Evolutionary conservation across 1,140 invertebrate genomes (phyloP), one percentile per base, ranked within the genome.

Genomic region (Drosophila bocki): DNA sequence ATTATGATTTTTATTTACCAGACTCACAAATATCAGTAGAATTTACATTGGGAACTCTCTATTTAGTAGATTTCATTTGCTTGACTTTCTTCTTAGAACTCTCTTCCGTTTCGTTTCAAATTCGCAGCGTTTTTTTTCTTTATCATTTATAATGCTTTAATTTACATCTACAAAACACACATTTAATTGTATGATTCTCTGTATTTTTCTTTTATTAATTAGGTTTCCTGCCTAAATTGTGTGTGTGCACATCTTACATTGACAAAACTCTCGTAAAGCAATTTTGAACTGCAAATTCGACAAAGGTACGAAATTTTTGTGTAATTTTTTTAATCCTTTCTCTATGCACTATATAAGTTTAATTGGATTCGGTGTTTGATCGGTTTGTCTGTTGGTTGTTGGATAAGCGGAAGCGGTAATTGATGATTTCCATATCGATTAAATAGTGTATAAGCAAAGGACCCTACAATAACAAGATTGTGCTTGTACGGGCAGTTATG

Each of bases 201-300:
- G 67, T 59, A 59, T n/a, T 22, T 45, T 45, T 15, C 39, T 22
- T 41, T 72, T 41, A 13, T 48, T 58, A 33, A 70, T 56, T 33
- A 32, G 17, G 41, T 56, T 48, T 72, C 53, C 51, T 72, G 68
- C 54, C 70, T 74, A 72, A 72, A 37, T 37, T 59, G n/a, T 57
- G 47, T 68, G 53, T 69, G 56, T 60, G n/a, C 69, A 77, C 44
- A 77, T 69, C 59, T 47, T 78, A 78, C 64, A 78, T 44, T 63
- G 75, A 78, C 65, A 63, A 80, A 87, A 56, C 53, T 56, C 78
- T 80, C 67, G 53, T 80, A 87, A 71, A 80, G 84, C 84, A 91
- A 91, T 91, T 91, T 91, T 91, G 84, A 91, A 91, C 90, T 91
- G 90, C 90, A 86, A 90, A 91, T 91, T 91, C 90, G 84, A 91